Evolutionary conservation across 2,797 vertebrate species (phyloP).

Genomic region (Pantherophis alleghaniensis): DNA sequence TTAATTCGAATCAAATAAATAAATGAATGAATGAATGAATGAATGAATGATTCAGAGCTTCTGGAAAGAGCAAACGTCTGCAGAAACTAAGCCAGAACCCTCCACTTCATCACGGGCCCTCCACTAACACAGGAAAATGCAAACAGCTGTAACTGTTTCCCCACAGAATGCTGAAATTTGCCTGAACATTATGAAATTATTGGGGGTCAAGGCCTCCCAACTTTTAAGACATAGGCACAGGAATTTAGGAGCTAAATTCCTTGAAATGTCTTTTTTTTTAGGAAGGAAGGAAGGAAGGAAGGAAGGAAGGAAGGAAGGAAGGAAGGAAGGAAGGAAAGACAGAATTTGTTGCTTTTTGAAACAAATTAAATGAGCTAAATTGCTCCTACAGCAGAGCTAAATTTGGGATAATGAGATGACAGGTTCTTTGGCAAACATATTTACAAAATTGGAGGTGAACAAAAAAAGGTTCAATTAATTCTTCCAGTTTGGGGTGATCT

Average conservation of each 20-base stretch:
- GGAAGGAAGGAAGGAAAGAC: background rate
- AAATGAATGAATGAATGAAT: too few species aligned
- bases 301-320: background rate
- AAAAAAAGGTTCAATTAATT: background rate
- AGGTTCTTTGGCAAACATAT: background rate
- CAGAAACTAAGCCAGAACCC: background rate
- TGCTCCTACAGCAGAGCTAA: background rate
- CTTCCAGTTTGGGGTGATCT: background rate
- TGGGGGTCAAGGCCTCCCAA: background rate
- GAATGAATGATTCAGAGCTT: background rate
- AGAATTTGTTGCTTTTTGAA: background rate
- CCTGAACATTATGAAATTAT: background rate
- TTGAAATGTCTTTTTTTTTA: background rate
- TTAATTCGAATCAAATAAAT: too few species aligned
- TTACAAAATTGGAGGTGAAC: background rate
- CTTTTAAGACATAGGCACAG: background rate
- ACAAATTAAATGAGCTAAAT: background rate
- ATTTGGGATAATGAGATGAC: background rate
- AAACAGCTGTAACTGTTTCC: background rate
- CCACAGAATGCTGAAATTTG: background rate
- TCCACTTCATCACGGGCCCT: background rate
- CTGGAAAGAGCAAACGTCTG: background rate
- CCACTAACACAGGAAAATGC: background rate
- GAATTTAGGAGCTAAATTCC: background rate
- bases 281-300: background rate